Evolutionary conservation across 2,888 invertebrate species (phyloP).

Genomic region (Cryptus viduatorius): DNA sequence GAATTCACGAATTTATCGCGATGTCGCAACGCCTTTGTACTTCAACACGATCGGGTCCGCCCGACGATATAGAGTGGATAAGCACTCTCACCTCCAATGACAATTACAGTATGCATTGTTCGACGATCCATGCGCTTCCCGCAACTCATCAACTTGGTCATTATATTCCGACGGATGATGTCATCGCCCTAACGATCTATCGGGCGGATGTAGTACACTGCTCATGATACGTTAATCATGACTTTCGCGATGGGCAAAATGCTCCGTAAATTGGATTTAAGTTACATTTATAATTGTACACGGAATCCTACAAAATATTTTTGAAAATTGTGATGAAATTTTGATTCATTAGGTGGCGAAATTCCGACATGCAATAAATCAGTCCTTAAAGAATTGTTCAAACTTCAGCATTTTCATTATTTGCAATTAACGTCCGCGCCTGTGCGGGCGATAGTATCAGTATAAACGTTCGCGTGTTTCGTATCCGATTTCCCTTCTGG

Average conservation of each 20-base stretch:
- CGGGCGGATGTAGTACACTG: not conserved
- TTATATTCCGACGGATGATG: slow-evolving; percentile 31
- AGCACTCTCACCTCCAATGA: not conserved
- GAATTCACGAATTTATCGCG: not conserved
- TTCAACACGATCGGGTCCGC: not conserved
- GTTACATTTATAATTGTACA: not conserved
- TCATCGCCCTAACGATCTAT: not conserved
- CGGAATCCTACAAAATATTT: too few species aligned
- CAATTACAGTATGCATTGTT: slow-evolving; percentile 1
- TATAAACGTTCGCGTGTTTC: not conserved
- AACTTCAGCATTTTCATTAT: too few species aligned
- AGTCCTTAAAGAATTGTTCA: too few species aligned
- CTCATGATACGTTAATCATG: not conserved
- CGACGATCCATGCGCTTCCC: not conserved
- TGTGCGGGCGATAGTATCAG: not conserved
- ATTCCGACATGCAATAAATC: too few species aligned
- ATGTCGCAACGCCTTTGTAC: not conserved
- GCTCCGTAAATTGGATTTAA: not conserved
- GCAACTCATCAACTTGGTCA: slow-evolving; percentile 21
- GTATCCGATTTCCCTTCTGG: not conserved
- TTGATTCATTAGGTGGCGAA: too few species aligned
- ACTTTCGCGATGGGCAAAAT: not conserved
- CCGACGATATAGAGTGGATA: not conserved
- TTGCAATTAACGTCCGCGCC: too few species aligned
- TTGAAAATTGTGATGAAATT: too few species aligned